Percentiles rank a stretch among this genome's conserved stretches.
Evolutionary conservation across 2,113 vertebrate genomes (phyloP).

Genomic region (Myotis yumanensis): DNA sequence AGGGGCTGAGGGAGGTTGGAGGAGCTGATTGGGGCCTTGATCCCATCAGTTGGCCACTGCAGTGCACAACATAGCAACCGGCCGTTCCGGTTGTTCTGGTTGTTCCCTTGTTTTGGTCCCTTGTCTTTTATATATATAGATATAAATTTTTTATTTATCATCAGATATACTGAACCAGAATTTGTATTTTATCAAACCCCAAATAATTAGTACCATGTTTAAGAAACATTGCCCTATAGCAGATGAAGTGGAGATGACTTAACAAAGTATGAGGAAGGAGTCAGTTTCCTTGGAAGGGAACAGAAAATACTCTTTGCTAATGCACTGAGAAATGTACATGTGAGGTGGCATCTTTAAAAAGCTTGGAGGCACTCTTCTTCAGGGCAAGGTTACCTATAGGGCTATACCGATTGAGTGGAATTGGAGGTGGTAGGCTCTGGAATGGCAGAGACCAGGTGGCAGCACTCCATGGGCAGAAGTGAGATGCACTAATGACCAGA

Average conservation of each 20-base stretch:
- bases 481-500: background rate
- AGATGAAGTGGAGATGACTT: background rate
- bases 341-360: background rate
- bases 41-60: too few relatives aligned
- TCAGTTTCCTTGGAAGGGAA: background rate
- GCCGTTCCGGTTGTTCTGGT: too few relatives aligned
- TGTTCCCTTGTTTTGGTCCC: too few relatives aligned
- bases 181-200: background rate
- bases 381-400: background rate
- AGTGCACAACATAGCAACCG: too few relatives aligned
- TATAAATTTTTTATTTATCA: background rate
- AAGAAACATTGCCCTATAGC: background rate
- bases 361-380: background rate
- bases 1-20: too few relatives aligned
- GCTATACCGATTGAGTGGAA: background rate
- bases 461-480: background rate
- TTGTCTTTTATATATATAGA: background rate
- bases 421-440: background rate
- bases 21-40: too few relatives aligned
- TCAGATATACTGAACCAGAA: background rate
- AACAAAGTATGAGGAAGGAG: background rate
- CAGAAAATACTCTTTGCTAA: background rate
- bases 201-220: background rate
- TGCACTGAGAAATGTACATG: background rate
- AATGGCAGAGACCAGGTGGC: background rate